phyloP scores from a whole-genome alignment of 2,888 invertebrate species.

The Anodontia alba region DNA sequence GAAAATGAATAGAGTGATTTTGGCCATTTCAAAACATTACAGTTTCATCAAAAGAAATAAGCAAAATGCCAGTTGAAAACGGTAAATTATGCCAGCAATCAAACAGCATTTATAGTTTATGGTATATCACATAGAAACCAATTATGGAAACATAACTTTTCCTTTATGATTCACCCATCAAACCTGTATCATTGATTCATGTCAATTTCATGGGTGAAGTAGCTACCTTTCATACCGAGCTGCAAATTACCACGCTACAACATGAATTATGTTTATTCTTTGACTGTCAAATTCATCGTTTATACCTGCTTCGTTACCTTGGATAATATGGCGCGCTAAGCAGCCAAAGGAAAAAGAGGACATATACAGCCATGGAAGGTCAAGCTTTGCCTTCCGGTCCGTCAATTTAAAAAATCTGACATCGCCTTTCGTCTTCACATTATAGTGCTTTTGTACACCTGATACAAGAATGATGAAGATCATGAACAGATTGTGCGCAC shows the following conservation, averaged over 20 bases:
- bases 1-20: too few relatives aligned
- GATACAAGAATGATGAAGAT: too few relatives aligned
- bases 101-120: not conserved
- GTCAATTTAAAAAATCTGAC: too few relatives aligned
- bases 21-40: too few relatives aligned
- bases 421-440: too few relatives aligned
- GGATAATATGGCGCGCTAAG: too few relatives aligned
- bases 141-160: constrained; percentile 7
- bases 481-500: too few relatives aligned
- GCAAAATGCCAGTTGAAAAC: not conserved
- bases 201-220: constrained; percentile 12
- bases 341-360: too few relatives aligned
- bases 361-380: too few relatives aligned
- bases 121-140: constrained; percentile 10
- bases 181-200: constrained; percentile 7
- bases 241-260: not conserved
- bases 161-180: constrained; percentile 11
- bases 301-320: constrained; percentile 9
- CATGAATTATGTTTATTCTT: constrained; percentile 9
- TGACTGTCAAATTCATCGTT: constrained; percentile 8
- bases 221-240: not conserved
- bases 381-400: too few relatives aligned
- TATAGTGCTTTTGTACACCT: too few relatives aligned
- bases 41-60: too few relatives aligned
- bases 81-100: not conserved